phyloP scores from a whole-genome alignment of 2,797 vertebrate species.

The Enteromius unitaeniatus region DNA sequence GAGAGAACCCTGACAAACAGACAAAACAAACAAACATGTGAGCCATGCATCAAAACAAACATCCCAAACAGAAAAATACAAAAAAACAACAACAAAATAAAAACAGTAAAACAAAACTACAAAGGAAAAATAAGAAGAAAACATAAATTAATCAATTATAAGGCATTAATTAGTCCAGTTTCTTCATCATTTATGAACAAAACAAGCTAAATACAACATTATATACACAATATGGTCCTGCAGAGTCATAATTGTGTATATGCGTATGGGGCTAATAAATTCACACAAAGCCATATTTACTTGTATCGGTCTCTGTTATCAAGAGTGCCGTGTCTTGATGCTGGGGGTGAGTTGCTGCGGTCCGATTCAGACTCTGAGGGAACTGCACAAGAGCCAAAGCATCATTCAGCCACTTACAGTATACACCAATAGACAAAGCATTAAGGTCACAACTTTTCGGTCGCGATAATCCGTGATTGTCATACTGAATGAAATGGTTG shows the following conservation, averaged over 20 bases:
- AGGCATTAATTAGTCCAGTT: neutral
- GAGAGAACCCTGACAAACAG: slow-evolving; percentile 69
- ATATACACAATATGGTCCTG: neutral
- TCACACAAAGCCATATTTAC: slow-evolving; percentile 60
- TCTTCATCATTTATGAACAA: neutral
- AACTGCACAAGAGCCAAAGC: slow-evolving; percentile 65
- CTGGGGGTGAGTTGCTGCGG: slow-evolving; percentile 71
- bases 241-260: neutral
- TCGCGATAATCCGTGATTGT: neutral
- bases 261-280: neutral
- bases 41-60: slow-evolving; percentile 30
- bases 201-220: neutral
- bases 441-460: neutral
- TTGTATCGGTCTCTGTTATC: slow-evolving; percentile 77
- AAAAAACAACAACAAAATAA: too few species aligned
- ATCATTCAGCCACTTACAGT: neutral
- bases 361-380: slow-evolving; percentile 77
- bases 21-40: slow-evolving; percentile 3
- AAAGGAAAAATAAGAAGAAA: neutral
- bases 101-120: neutral
- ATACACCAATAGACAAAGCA: neutral
- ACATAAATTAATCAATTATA: neutral
- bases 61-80: neutral
- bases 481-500: neutral
- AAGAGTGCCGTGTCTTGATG: slow-evolving; percentile 59